A percentile compares a stretch with the other conserved stretches of the same genome.
phyloP scores from a whole-genome alignment of 2,113 vertebrate species.

The Serilophus lunatus region DNA sequence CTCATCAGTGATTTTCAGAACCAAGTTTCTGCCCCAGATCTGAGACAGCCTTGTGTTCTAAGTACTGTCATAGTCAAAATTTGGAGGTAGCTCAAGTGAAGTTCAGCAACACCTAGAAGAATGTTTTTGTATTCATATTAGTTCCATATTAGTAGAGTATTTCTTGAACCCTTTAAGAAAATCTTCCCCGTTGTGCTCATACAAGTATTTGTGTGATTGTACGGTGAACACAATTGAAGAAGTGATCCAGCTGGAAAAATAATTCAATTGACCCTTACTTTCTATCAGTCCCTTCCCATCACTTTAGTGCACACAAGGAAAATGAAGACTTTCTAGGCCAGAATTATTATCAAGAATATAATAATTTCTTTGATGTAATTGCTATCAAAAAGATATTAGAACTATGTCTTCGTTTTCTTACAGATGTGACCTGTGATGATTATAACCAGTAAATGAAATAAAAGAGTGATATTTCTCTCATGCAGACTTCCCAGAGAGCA shows the following conservation, averaged over 20 bases:
- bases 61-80: rapidly evolving
- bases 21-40: background rate
- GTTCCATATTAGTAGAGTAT: background rate
- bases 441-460: background rate
- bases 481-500: background rate
- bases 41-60: background rate
- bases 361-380: background rate
- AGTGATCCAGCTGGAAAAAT: conserved; percentile 10
- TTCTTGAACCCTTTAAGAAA: background rate
- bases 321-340: background rate
- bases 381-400: background rate
- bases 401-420: background rate
- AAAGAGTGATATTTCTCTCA: background rate
- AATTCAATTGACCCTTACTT: background rate
- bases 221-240: background rate
- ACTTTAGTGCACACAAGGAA: background rate
- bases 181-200: background rate
- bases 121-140: background rate
- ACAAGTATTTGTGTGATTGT: background rate
- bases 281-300: background rate
- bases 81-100: background rate
- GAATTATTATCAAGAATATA: background rate
- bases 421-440: background rate
- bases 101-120: background rate
- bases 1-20: background rate